Percentiles rank a stretch among this genome's conserved stretches.
These are phyloP conservation scores for Strigamia crassipes DNA, from an alignment of 2,888 invertebrate species.

Conservation along the genomic window DNA sequence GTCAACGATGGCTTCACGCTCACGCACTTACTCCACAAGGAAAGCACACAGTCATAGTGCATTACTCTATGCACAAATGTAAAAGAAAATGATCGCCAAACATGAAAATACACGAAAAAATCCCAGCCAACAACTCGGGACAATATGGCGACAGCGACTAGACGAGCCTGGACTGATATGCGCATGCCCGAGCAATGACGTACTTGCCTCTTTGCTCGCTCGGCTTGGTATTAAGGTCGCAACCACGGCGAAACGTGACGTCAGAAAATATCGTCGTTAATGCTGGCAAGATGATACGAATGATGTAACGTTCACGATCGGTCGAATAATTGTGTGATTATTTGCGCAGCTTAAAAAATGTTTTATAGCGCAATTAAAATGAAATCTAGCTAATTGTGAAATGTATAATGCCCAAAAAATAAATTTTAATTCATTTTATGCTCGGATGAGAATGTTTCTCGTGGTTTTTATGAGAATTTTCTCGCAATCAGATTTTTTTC, in stretches of 20 bases:
- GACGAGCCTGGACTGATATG: not conserved
- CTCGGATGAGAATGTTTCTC: not conserved
- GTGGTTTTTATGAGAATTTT: not conserved
- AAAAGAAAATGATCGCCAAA: not conserved
- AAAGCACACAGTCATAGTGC: conserved; percentile 37
- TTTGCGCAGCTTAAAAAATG: not conserved
- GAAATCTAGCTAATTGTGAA: not conserved
- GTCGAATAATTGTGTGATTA: not conserved
- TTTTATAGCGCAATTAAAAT: not conserved
- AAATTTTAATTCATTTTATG: not conserved
- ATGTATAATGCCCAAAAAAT: not conserved
- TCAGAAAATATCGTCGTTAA: not conserved
- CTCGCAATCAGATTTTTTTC: not conserved
- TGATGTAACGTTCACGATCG: not conserved
- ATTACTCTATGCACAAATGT: conserved; percentile 14
- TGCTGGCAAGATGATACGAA: not conserved
- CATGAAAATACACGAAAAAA: conserved; percentile 21
- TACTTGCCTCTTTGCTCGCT: not conserved
- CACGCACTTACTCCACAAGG: conserved; percentile 27
- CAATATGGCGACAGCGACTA: conserved; percentile 37
- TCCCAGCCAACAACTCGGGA: conserved; percentile 37
- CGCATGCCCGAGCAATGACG: not conserved
- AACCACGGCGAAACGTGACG: not conserved
- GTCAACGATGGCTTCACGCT: conserved; percentile 14
- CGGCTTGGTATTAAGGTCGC: conserved; percentile 3